Conservation (phyloP, 2,797 vertebrate genomes). For the Natrix natrix region DNA sequence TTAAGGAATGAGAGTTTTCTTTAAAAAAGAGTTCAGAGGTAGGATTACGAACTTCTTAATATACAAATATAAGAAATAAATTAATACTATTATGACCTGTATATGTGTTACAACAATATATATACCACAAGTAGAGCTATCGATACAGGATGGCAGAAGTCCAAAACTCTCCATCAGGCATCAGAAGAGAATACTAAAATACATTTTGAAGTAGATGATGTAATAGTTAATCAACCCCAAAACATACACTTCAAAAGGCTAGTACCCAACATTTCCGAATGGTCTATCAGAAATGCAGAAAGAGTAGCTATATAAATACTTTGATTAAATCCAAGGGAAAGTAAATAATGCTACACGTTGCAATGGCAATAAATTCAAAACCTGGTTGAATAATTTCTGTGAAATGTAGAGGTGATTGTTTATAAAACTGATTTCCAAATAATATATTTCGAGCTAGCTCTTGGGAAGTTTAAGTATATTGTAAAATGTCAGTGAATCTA, state of each 20-base stretch:
- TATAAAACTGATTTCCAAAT: not conserved
- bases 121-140: not conserved
- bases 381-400: not conserved
- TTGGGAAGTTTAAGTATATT: constrained; percentile 16
- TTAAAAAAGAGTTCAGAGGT: not conserved
- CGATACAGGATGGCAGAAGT: not conserved
- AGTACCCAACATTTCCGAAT: not conserved
- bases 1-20: not conserved
- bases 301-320: not conserved
- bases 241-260: not conserved
- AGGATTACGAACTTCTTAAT: not conserved
- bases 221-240: not conserved
- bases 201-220: not conserved
- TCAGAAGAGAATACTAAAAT: not conserved
- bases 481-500: not conserved
- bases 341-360: not conserved
- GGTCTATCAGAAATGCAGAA: not conserved
- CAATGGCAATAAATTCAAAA: not conserved
- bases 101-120: not conserved
- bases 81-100: not conserved
- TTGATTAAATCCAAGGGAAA: not conserved
- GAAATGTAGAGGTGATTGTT: not conserved
- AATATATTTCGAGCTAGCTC: not conserved
- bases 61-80: not conserved
- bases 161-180: not conserved